phyloP scores from a whole-genome alignment of 2,888 invertebrate species.

The Megalurothrips usitatus region DNA sequence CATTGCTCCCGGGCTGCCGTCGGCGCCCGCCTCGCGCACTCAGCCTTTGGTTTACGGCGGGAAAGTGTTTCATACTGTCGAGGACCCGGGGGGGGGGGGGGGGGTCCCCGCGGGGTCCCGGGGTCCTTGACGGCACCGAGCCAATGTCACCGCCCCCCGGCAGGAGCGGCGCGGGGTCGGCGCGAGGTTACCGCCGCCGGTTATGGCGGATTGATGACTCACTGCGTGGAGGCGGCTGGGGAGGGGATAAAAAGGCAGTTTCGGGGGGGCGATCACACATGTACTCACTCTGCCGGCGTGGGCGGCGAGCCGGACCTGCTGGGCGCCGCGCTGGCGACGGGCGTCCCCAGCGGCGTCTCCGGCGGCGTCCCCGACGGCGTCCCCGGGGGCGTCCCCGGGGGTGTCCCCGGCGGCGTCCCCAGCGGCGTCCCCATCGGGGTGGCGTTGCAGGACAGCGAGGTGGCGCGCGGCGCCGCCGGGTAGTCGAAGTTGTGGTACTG shows the following conservation, averaged over 20 bases:
- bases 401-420: not conserved
- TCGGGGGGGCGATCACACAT: too few relatives aligned
- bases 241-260: too few relatives aligned
- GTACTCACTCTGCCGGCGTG: not conserved
- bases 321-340: not conserved
- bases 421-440: not conserved
- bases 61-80: not conserved
- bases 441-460: slow-evolving; percentile 14
- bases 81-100: not conserved
- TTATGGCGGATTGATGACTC: too few relatives aligned
- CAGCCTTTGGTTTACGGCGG: not conserved
- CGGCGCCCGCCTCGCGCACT: not conserved
- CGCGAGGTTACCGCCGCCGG: too few relatives aligned
- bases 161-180: too few relatives aligned
- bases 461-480: not conserved
- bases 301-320: not conserved
- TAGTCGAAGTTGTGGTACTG: slow-evolving; percentile 24
- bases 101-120: not conserved
- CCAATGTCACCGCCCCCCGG: too few relatives aligned
- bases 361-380: not conserved
- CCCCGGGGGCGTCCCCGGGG: not conserved
- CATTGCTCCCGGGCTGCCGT: not conserved
- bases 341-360: not conserved
- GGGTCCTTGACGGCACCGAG: not conserved
- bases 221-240: too few relatives aligned